Base-by-base conservation (phyloP, 2,113 vertebrate genomes). In the Perccottus glenii region DNA sequence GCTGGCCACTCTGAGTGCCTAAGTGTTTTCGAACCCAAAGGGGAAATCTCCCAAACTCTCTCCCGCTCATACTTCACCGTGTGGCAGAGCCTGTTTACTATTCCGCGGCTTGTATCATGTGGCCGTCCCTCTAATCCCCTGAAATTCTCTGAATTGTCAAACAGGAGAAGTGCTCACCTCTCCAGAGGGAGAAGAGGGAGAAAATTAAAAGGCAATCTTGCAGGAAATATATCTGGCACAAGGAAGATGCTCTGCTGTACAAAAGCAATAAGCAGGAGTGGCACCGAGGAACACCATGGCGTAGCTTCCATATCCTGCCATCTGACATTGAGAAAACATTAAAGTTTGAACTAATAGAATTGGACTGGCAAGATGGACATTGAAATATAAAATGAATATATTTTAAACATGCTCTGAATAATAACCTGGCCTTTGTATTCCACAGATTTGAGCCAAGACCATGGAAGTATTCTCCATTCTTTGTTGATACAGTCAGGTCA, bases 201-300 rank as follows among this genome's bases (percentile, higher is more conserved):
- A 80, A 87, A 90, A 91, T 89, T 85, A 90, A 89, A 89, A 78
- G 59, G 77, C 84, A 86, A 87, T 86, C 75, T 82, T 84, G 83
- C 78, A 84, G 67, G 76, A 85, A 85, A 85, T 87, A 81, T 61
- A 78, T 73, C 71, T 78, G 6, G 42, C 11, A 47, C 49, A 62
- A 57, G 27, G 45, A 72, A 59, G 61, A 42, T 5, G 19, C 4
- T 48, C 48, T 65, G 38, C 57, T 58, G 43, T 67, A 60, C 66
- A 73, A 78, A 67, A 49, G 47, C 44, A 65, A 62, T 15, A 48
- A 62, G 10, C 42, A 36, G 50, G 58, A 70, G 51, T 68, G 49
- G 59, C 55, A 68, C 19, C 19, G 19, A 27, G 19, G 19, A 27
- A 27, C 68, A 9, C 38, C 16, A 43, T 40, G 60, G 63, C 51